Evolutionary conservation across 2,113 vertebrate species (phyloP), one percentile per base, ranked within the genome.

Genomic region (Sebastes fasciatus): DNA sequence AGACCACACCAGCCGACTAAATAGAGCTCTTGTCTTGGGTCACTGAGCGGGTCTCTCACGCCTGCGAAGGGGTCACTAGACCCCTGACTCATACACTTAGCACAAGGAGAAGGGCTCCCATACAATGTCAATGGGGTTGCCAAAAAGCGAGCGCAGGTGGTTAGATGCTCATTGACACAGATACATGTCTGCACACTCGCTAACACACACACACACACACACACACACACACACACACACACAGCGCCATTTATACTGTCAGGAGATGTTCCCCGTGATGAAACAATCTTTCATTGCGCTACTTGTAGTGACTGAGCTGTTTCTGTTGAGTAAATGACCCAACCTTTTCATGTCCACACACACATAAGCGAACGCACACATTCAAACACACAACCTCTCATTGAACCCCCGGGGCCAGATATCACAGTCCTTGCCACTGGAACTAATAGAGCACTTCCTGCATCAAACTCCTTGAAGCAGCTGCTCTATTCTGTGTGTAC

Each of bases 391-490:
- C 80, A 86, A 0, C 82, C 86, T 71, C 77, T 88, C 55, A 73
- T 76, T 80, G 83, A 91, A 82, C 83, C 93, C 88, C 79, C 11
- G 79, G 84, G 93, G 94, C 85, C 69, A 92, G 88, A 94, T 95
- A 94, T 93, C 91, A 86, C 87, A 86, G 90, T 57, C 85, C 85
- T 90, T 83, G 63, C 86, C 86, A 88, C 88, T 93, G 91, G 92
- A 94, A 94, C 94, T 94, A 95, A 96, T 94, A 93, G 90, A 93
- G 87, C 66, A 87, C 93, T 95, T 95, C 93, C 94, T 94, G 94
- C 85, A 88, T 85, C 82, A 74, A 83, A 61, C 65, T 83, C 34
- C 85, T 80, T 84, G 74, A 89, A 86, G 89, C 95, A 95, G 94
- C 94, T 94, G 93, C 92, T 91, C 79, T 63, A 17, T 85, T 78